Evolutionary conservation across 2,888 invertebrate genomes (phyloP), one percentile per base, ranked within the genome.

Genomic region (Steinernema hermaphroditum): DNA sequence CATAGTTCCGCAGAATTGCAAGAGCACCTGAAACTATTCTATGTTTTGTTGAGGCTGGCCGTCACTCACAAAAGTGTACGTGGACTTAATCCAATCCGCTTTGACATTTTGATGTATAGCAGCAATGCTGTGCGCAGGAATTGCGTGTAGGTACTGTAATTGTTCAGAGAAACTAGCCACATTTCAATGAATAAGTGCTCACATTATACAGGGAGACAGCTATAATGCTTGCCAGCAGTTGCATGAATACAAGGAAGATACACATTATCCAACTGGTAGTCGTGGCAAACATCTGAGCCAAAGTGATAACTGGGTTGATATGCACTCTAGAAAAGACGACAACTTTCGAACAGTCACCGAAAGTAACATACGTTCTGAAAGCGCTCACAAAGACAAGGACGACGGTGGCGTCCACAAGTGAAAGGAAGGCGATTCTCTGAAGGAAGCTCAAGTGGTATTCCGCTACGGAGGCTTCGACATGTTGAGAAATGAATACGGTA

Each of bases 181-280:
- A 19, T n/a, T n/a, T n/a, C n/a, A 37, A 12, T 37, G 37, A 8
- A 1, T 62, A 32, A 16, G 1, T 27, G 16, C 62, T 62, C 32
- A 62, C 62, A 62, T 29, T 62, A 32, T 62, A 62, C 27, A 62
- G 62, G 32, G 32, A 29, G 16, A 62, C 62, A 62, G 62, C 62
- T 9, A 32, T 29, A 14, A 62, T 34, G 34, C 62, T 62, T 22
- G 62, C 62, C 8, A 62, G 12, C 1, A 62, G 1, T 62, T 62
- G 29, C 29, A 29, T 34, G 16, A 62, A 27, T 4, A 24, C 9
- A 16, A 62, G 34, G 12, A 62, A 32, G 12, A 62, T 29, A 32
- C 62, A 62, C 29, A 62, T 24, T 8, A 62, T 29, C 62, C 62
- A 62, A 34, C 62, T 62, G 2, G 62, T 62, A 8, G 62, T 62